Evolutionary conservation across 2,888 invertebrate species (phyloP), one percentile per base, ranked within the genome.

Genomic region (Pristionchus entomophagus): DNA sequence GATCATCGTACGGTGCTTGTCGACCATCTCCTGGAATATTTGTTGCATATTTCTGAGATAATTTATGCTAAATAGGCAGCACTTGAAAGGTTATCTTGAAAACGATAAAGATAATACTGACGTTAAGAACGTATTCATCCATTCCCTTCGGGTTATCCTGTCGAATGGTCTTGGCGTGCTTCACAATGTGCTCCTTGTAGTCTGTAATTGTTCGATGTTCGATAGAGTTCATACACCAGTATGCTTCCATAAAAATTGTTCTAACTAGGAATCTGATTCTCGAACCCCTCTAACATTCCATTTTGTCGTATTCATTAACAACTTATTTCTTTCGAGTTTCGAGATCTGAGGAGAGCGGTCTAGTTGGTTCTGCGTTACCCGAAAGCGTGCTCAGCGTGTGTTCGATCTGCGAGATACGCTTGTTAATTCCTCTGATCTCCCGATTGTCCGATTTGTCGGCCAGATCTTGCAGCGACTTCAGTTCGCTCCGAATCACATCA

Each of bases 371-470:
- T 45, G 4, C 26, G 53, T 53, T 29, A 85, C 85, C 85, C 29
- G 49, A 59, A 26, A 85, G 19, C 1, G 49, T 80, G 81, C 53
- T 82, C 77, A 91, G 65, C 69, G 87, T 86, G 78, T 88, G 86
- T 45, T 92, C 92, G 1, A 92, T 87, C 56, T 91, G 90, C 12
- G 89, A 88, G 59, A 92, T 87, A 5, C 92, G 88, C 81, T 90
- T 91, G 87, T 91, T 91, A 62, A 92, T 91, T 10, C 92, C 92
- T 49, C 89, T 87, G 81, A 92, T 91, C 77, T 92, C 91, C 35
- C 90, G 88, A 41, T 89, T 90, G 38, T 91, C 91, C 49, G 86
- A 73, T 38, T 89, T 90, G 35, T 87, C 88, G 1, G 89, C 12
- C n/a, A 73, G 53, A 19, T 77, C 73, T 19, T 56, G 51, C n/a